Base-by-base conservation (phyloP, 2,888 invertebrate genomes). In the Troilus luridus region DNA sequence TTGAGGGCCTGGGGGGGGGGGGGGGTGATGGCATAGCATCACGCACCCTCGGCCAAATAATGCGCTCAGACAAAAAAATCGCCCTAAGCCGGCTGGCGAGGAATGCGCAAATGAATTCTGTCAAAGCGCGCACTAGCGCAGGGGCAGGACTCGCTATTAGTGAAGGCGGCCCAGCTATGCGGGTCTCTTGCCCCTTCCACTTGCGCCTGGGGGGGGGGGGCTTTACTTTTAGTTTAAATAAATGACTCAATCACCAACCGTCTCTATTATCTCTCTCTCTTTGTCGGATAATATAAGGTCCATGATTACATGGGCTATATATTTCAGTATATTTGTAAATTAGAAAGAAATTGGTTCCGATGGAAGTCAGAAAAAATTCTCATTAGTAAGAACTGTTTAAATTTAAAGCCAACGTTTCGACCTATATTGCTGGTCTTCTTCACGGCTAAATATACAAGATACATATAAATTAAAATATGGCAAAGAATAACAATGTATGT, bases 51-150 rank as follows among this genome's bases (percentile, higher is more conserved):
- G 72, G 27, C 27, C 72, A 77, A 77, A 77, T 77, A 77, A 77
- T 77, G 72, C 41, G 14, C 72, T 1, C 1, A 54, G n/a, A 58
- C 41, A 85, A 85, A 85, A 85, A 85, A 85, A 85, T 85, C 85
- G 56, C 85, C 85, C 72, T 77, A 77, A 85, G 85, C 85, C 85
- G 85, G 56, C n/a, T 8, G 56, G 21, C 14, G 56, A 85, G 85
- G 85, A 85, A 85, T 85, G 85, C 56, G 85, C 85, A 85, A 85
- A 85, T 85, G 85, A 85, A 85, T 85, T 85, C 56, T 85, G 85
- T 85, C 56, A 85, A 81, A 85, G 85, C 56, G 85, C 85, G 54
- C 81, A 21, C 19, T 85, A 11, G 85, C 14, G 11, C 8, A 19
- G 85, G 14, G 6, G n/a, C 21, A 56, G 56, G 11, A 6, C 11